Evolutionary conservation across 2,797 vertebrate species (phyloP).

Genomic region (Sorex maritimensis): DNA sequence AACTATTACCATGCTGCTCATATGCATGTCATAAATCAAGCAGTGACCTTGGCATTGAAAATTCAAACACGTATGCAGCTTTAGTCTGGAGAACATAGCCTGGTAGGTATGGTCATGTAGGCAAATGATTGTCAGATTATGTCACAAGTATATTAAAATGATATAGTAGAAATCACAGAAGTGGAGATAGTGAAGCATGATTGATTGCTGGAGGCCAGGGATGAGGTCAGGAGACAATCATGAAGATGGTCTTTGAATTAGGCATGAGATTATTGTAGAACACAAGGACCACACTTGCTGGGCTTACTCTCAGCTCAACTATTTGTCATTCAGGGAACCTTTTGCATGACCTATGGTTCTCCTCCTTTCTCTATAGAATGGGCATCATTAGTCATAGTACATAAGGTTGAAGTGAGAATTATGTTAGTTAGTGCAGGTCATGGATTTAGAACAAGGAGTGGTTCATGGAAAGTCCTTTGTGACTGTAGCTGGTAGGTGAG

Average conservation of each 20-base stretch:
- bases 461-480: background rate
- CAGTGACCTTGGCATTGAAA: slow-evolving; percentile 29
- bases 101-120: background rate
- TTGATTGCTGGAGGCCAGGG: slow-evolving; percentile 15
- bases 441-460: slow-evolving; percentile 6
- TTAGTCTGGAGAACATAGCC: background rate
- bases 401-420: background rate
- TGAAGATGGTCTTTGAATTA: slow-evolving; percentile 11
- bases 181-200: slow-evolving; percentile 3
- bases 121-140: slow-evolving; percentile 35
- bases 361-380: slow-evolving; percentile 33
- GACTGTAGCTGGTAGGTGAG: background rate
- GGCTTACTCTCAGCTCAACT: slow-evolving; percentile 4
- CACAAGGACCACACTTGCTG: background rate
- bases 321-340: background rate
- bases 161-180: slow-evolving; percentile 32
- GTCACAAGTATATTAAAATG: slow-evolving; percentile 41
- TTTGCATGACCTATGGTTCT: background rate
- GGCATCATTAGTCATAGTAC: background rate
- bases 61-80: background rate
- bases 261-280: slow-evolving; percentile 55
- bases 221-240: slow-evolving; percentile 51
- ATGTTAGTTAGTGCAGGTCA: background rate
- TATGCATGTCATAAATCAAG: background rate
- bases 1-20: background rate